Evolutionary conservation across 64 coral and sea anemone genomes (phyloP), one percentile per base, ranked within the genome.

Genomic region (Pocillopora verrucosa): DNA sequence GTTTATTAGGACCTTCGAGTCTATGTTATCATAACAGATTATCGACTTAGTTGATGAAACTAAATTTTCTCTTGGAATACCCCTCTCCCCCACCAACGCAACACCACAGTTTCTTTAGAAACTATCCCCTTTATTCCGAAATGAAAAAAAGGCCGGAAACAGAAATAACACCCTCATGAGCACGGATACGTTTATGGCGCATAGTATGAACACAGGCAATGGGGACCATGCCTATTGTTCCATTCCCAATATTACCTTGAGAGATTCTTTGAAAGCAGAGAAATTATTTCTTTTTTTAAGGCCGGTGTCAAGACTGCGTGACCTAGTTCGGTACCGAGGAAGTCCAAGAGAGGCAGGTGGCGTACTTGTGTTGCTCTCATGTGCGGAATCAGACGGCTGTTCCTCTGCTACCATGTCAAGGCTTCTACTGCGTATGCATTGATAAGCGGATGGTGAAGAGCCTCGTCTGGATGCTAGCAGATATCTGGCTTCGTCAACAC

Each of bases 361-460:
- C 13, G 61, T 73, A 7, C 61, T 17, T 22, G 10, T 36, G 59
- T 7, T 73, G 20, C 79, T 76, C 13, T 16, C 75, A 34, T 67
- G 20, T 6, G 26, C 17, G 0, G n/a, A 1, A 13, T 86, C 79
- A 61, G 13, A 38, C 17, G 80, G 61, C 15, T 87, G 82, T 35
- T 92, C 90, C 61, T 92, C 90, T 41, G 45, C 20, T 17, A 92
- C 90, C 41, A 78, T 92, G 15, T 84, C 82, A 14, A 92, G 83
- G 59, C 78, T 86, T 34, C 36, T 67, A 34, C 56, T 25, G 14
- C 75, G 82, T 61, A 87, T 80, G 59, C 58, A 24, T 80, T 60
- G 62, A 51, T 56, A 51, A 22, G 80, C 56, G 12, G 34, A 60
- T 11, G 83, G 90, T 19, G 79, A 30, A 34, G 90, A 92, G 34